These are phyloP conservation scores for Ceratina calcarata DNA, from an alignment of 1,140 invertebrate genomes.

Conservation along the genomic window DNA sequence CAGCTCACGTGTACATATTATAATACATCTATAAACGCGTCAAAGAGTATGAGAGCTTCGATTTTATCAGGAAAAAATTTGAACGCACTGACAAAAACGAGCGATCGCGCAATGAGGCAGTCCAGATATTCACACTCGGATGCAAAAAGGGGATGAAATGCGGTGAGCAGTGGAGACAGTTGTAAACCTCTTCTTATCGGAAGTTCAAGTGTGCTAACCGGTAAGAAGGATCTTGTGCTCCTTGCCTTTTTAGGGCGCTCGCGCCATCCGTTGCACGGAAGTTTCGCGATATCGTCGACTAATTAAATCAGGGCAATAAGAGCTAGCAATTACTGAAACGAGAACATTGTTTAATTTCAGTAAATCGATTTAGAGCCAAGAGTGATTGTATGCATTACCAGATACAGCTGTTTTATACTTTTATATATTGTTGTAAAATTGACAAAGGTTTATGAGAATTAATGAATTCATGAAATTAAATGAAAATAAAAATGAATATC, in stretches of 20 bases:
- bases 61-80: background rate
- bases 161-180: conserved; percentile 30
- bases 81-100: conserved; percentile 9
- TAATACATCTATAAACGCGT: no score
- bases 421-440: conserved; percentile 27
- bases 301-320: conserved; percentile 66
- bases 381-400: background rate
- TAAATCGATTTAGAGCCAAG: conserved; percentile 32
- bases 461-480: no score
- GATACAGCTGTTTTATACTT: conserved; percentile 45
- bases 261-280: conserved; percentile 52
- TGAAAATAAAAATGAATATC: no score
- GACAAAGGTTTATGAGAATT: no score
- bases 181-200: conserved; percentile 40
- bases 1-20: background rate
- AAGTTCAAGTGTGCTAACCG: conserved; percentile 40
- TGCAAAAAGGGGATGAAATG: conserved; percentile 13
- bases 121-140: background rate
- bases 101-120: background rate
- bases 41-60: no score
- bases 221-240: conserved; percentile 59
- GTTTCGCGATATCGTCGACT: conserved; percentile 67
- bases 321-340: conserved; percentile 59
- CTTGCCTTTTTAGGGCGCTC: background rate
- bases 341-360: conserved; percentile 58